Conservation (phyloP, 2,888 invertebrate genomes). For the Cynaeus angustus region DNA sequence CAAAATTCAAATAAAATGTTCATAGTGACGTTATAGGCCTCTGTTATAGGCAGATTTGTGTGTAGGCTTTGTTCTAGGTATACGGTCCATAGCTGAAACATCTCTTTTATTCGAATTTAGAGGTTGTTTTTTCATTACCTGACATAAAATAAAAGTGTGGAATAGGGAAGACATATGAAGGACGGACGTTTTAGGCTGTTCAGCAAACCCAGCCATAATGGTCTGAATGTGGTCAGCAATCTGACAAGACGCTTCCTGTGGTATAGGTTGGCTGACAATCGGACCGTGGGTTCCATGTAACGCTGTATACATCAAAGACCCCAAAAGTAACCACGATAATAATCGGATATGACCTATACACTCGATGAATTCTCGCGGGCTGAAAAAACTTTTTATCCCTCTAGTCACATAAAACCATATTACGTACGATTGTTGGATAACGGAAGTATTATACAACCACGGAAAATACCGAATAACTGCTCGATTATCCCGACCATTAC, state of each 20-base stretch:
- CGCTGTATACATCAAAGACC: constrained; percentile 92
- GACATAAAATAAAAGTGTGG: constrained; percentile 97
- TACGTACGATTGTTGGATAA: constrained; percentile 85
- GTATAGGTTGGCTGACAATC: constrained; percentile 86
- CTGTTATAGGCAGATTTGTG: constrained; percentile 78
- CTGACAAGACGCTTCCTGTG: constrained; percentile 96
- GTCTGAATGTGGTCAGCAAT: constrained; percentile 98
- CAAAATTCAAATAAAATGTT: constrained; percentile 97
- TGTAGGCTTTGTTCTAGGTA: constrained; percentile 93
- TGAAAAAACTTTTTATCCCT: constrained; percentile 65
- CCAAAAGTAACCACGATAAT: constrained; percentile 95
- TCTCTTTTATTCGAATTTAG: constrained; percentile 9
- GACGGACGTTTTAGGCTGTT: constrained; percentile 93
- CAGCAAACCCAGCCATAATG: constrained; percentile 97
- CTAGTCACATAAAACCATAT: constrained; percentile 7
- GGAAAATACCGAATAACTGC: constrained; percentile 89
- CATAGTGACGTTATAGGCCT: constrained; percentile 83
- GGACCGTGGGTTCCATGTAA: constrained; percentile 75
- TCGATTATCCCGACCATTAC: constrained; percentile 88
- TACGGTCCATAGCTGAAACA: constrained; percentile 91
- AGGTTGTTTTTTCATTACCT: constrained; percentile 74
- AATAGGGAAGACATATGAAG: constrained; percentile 97
- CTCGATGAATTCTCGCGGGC: constrained; percentile 95
- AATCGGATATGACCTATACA: constrained; percentile 95
- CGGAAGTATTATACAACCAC: constrained; percentile 90